A percentile compares a stretch with the other conserved stretches of the same genome.
Evolutionary conservation across 2,888 invertebrate genomes (phyloP).

Genomic region (Drosophila percnosoma): DNA sequence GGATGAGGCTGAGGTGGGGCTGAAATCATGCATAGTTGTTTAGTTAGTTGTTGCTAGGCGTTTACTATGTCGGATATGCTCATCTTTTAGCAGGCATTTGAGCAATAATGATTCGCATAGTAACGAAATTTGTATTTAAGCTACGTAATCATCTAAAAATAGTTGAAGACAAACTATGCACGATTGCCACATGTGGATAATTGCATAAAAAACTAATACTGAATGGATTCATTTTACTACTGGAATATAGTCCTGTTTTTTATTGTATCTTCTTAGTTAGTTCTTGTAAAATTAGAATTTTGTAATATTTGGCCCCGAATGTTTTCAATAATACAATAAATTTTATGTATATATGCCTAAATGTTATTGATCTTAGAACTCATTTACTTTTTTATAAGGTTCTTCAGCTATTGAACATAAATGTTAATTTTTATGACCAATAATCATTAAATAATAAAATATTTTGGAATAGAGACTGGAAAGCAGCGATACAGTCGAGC

Average conservation of each 20-base stretch:
- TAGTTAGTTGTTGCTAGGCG: slow-evolving; percentile 15
- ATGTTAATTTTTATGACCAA: slow-evolving; percentile 1
- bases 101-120: slow-evolving; percentile 28
- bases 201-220: background rate
- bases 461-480: too few species aligned
- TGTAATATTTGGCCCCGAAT: background rate
- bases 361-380: slow-evolving; percentile 9
- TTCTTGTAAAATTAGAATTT: background rate
- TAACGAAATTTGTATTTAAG: slow-evolving; percentile 15
- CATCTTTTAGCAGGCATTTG: slow-evolving; percentile 2
- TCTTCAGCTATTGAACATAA: background rate
- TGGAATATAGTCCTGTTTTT: background rate
- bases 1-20: background rate
- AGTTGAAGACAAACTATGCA: background rate
- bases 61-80: background rate
- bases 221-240: background rate
- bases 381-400: background rate
- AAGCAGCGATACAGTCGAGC: background rate
- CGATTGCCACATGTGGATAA: background rate
- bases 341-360: background rate
- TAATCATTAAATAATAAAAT: slow-evolving; percentile 1
- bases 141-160: background rate
- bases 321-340: background rate
- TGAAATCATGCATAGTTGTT: background rate
- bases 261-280: background rate